Evolutionary conservation across 1,140 invertebrate genomes (phyloP), one percentile per base, ranked within the genome.

Genomic region (Philotrypesis tridentata): DNA sequence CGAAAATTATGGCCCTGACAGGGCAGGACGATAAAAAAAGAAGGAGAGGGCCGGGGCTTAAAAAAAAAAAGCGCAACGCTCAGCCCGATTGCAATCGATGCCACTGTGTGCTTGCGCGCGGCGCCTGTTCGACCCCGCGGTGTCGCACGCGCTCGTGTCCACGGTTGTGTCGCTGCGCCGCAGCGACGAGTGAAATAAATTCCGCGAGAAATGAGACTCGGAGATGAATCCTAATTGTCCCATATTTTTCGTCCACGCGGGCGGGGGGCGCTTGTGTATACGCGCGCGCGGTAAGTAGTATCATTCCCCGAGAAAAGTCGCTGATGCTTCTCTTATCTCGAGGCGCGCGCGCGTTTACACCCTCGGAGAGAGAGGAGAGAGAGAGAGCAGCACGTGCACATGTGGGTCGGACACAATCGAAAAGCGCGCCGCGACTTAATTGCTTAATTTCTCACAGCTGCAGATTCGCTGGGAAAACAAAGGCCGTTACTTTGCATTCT

Each of bases 401-500:
- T 2, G 63, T 4, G n/a, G 17, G 23, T n/a, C 61, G 7, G 61
- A 65, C 21, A 61, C 61, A 14, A 12, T 65, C 61, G 61, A 27
- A 65, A 29, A 27, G 61, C 7, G 61, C n/a, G 27, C 31, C 85
- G 85, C 85, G 84, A 84, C 86, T 90, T 90, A 91, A 91, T 91
- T 91, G 89, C 89, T 91, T 90, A 89, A 91, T 90, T 91, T 91
- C 89, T 91, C 90, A 90, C 87, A 88, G 88, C 86, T 87, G 86
- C n/a, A n/a, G 89, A 87, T 86, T 83, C 83, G 83, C 85, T 11
- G 14, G 72, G 86, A 84, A 89, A 88, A 90, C 88, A 90, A 90
- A 89, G 87, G 88, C 86, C 88, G 88, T 89, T 90, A 89, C 86
- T 86, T 86, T 80, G 85, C 84, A 86, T 89, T 90, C 88, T 90